These are phyloP conservation scores for Eubasilissa splendida DNA, from an alignment of 2,888 invertebrate species.

Conservation along the genomic window DNA sequence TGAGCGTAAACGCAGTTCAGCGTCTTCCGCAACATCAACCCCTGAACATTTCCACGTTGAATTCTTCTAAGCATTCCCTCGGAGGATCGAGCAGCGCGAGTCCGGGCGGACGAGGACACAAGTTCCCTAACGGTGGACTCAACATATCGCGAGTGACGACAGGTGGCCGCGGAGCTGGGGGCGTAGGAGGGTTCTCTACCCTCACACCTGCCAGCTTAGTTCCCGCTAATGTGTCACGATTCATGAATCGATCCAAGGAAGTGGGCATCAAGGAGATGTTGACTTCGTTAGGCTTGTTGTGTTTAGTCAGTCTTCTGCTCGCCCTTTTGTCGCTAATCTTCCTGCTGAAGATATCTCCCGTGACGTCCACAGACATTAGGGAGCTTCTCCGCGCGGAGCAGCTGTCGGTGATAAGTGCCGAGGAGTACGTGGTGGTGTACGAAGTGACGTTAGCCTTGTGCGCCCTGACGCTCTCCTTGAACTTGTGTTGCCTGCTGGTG, in stretches of 20 bases:
- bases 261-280: conserved; percentile 78
- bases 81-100: conserved; percentile 74
- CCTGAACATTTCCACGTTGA: conserved; percentile 79
- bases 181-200: conserved; percentile 62
- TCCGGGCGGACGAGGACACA: conserved; percentile 71
- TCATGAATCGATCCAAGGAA: conserved; percentile 56
- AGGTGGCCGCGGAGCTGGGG: conserved; percentile 62
- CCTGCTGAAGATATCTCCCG: conserved; percentile 86
- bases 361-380: conserved; percentile 73
- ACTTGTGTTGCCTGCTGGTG: conserved; percentile 92
- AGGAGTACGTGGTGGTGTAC: conserved; percentile 90
- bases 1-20: conserved; percentile 68
- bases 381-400: conserved; percentile 73
- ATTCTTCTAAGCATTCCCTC: conserved; percentile 77
- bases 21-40: conserved; percentile 77
- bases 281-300: conserved; percentile 87
- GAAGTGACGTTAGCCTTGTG: conserved; percentile 93
- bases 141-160: conserved; percentile 74
- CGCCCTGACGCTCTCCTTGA: conserved; percentile 89
- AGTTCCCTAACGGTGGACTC: conserved; percentile 71
- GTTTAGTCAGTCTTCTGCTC: conserved; percentile 87
- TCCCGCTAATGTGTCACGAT: conserved; percentile 61
- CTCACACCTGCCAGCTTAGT: conserved; percentile 62
- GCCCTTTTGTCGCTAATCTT: conserved; percentile 89
- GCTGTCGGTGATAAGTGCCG: conserved; percentile 68